Conservation (phyloP, 2,888 invertebrate species). For the Drosophila stalkeri region DNA sequence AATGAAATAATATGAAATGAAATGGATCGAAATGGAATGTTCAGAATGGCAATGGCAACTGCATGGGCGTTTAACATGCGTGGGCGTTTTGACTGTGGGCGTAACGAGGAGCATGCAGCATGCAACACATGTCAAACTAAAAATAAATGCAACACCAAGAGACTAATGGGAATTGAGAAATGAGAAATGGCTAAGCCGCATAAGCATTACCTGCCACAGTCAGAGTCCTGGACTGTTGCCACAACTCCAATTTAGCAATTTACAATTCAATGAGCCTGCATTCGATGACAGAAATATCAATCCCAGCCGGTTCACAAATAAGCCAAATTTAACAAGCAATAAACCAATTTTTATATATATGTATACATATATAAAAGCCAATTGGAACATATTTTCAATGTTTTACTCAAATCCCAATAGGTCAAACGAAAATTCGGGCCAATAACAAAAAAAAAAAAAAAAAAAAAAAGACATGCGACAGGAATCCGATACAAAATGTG, state of each 20-base stretch:
- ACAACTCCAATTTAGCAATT: slow-evolving; percentile 23
- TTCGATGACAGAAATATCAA: not conserved
- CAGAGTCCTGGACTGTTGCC: not conserved
- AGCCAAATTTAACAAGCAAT: slow-evolving; percentile 9
- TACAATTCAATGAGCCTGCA: slow-evolving; percentile 26
- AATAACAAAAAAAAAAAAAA: not conserved
- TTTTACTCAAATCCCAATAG: not conserved
- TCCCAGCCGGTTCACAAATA: slow-evolving; percentile 5
- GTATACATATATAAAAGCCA: not conserved
- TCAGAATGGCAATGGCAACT: not conserved
- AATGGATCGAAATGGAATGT: slow-evolving; percentile 11
- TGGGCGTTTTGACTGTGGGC: not conserved
- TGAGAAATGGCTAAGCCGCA: slow-evolving; percentile 26
- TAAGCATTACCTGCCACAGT: slow-evolving; percentile 23
- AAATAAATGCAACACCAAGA: not conserved
- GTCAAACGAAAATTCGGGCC: slow-evolving; percentile 1
- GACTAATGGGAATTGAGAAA: slow-evolving; percentile 15
- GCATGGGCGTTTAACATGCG: not conserved
- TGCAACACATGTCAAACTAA: slow-evolving; percentile 17
- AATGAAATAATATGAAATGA: not conserved
- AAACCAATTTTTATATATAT: slow-evolving; percentile 14
- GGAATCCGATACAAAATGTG: not conserved
- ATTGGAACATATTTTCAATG: slow-evolving; percentile 11
- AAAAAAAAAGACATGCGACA: not conserved
- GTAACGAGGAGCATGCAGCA: not conserved